A percentile compares a stretch with the other conserved stretches of the same genome.
Evolutionary conservation across 2,797 vertebrate species (phyloP).

Genomic region (Crenuchus spilurus): DNA sequence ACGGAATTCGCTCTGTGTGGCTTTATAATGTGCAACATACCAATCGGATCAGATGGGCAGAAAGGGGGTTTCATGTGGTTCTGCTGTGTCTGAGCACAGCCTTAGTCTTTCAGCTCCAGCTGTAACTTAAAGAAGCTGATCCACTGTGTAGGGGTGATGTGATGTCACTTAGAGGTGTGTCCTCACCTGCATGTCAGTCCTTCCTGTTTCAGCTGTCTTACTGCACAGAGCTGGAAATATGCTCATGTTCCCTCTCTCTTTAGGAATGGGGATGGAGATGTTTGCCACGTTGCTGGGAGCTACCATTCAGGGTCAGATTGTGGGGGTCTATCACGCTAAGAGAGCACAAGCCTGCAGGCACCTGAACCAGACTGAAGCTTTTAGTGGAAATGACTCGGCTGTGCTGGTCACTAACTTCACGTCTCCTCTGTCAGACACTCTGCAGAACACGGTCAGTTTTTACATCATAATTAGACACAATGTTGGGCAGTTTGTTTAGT

Average conservation of each 20-base stretch:
- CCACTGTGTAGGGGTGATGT: too few relatives aligned
- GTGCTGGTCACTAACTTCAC: slow-evolving; percentile 32
- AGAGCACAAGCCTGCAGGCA: slow-evolving; percentile 48
- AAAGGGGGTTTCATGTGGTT: too few relatives aligned
- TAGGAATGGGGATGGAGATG: slow-evolving; percentile 74
- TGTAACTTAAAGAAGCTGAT: too few relatives aligned
- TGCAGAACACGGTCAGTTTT: slow-evolving; percentile 60
- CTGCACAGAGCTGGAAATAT: neutral
- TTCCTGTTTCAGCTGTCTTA: neutral
- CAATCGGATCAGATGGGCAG: too few relatives aligned
- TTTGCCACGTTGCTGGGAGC: slow-evolving; percentile 64
- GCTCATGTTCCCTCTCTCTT: neutral
- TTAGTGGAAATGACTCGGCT: slow-evolving; percentile 24
- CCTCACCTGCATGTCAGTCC: neutral
- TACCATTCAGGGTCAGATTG: slow-evolving; percentile 72
- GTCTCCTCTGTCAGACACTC: slow-evolving; percentile 34
- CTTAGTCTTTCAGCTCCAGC: too few relatives aligned
- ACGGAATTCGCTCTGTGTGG: too few relatives aligned
- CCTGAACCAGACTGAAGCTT: slow-evolving; percentile 42
- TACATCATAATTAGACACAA: too few relatives aligned
- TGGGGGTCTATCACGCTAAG: slow-evolving; percentile 66
- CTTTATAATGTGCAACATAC: too few relatives aligned
- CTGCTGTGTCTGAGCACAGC: too few relatives aligned
- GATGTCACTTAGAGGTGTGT: too few relatives aligned
- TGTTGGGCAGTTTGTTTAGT: too few relatives aligned